Conservation (phyloP, 2,797 vertebrate genomes). For the Bovichtus diacanthus region DNA sequence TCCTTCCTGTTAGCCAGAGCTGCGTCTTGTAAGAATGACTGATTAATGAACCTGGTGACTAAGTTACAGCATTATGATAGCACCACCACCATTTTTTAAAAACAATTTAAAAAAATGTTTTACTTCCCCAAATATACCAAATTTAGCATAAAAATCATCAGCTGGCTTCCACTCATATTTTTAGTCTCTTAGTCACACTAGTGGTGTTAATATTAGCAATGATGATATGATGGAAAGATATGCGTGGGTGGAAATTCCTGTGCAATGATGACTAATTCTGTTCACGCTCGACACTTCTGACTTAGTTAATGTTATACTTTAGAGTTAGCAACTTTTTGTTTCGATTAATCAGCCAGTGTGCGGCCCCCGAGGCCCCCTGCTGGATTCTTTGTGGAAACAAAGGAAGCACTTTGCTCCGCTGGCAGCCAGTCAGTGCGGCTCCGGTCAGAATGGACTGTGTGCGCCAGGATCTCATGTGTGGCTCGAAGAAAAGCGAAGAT, state of each 20-base stretch:
- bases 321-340: not conserved
- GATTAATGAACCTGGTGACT: slow-evolving; percentile 2
- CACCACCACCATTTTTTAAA: too few species aligned
- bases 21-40: slow-evolving; percentile 16
- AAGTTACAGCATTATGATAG: slow-evolving; percentile 6
- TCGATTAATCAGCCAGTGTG: not conserved
- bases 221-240: slow-evolving; percentile 44
- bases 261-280: not conserved
- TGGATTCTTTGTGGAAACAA: slow-evolving; percentile 17
- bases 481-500: not conserved
- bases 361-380: slow-evolving; percentile 52
- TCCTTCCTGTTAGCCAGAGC: not conserved
- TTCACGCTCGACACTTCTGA: not conserved
- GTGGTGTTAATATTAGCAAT: slow-evolving; percentile 28
- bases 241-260: not conserved
- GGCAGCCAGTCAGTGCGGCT: slow-evolving; percentile 14
- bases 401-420: not conserved
- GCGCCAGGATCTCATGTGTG: not conserved
- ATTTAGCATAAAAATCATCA: not conserved
- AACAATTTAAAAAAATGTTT: too few species aligned
- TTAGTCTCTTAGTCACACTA: slow-evolving; percentile 29
- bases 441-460: not conserved
- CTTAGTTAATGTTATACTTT: not conserved
- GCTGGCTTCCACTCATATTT: slow-evolving; percentile 11
- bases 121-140: slow-evolving; percentile 49